phyloP scores from a whole-genome alignment of 2,888 invertebrate species.

The Mythimna loreyi region DNA sequence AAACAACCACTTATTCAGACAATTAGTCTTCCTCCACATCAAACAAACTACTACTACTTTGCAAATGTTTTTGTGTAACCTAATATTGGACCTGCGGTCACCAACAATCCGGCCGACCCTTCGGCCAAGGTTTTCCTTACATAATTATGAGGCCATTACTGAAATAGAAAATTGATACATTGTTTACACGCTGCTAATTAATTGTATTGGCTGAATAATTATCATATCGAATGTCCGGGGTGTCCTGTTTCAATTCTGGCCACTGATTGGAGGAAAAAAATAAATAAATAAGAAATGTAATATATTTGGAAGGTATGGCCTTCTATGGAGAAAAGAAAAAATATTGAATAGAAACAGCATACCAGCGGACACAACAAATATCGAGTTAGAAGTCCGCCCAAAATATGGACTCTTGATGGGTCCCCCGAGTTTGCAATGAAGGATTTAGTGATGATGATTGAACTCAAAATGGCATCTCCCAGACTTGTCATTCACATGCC shows the following conservation, averaged over 20 bases:
- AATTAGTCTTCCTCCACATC: slow-evolving; percentile 7
- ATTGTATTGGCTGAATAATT: slow-evolving; percentile 51
- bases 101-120: slow-evolving; percentile 50
- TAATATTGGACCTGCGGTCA: slow-evolving; percentile 37
- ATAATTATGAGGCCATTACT: slow-evolving; percentile 60
- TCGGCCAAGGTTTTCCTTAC: slow-evolving; percentile 47
- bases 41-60: slow-evolving; percentile 11
- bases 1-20: slow-evolving; percentile 4
- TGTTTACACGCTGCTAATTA: slow-evolving; percentile 50
- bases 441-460: too few relatives aligned
- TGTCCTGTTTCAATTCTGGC: slow-evolving; percentile 6
- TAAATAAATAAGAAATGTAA: not conserved
- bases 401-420: not conserved
- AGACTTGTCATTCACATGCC: too few relatives aligned
- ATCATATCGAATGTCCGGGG: slow-evolving; percentile 40
- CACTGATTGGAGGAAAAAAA: slow-evolving; percentile 4
- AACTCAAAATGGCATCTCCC: too few relatives aligned
- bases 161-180: slow-evolving; percentile 58
- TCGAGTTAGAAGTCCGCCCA: not conserved
- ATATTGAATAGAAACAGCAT: not conserved
- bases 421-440: too few relatives aligned
- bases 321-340: too few relatives aligned
- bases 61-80: slow-evolving; percentile 44
- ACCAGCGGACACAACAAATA: not conserved
- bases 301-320: not conserved